phyloP scores from a whole-genome alignment of 2,113 vertebrate species.

The Polypterus bichir region DNA sequence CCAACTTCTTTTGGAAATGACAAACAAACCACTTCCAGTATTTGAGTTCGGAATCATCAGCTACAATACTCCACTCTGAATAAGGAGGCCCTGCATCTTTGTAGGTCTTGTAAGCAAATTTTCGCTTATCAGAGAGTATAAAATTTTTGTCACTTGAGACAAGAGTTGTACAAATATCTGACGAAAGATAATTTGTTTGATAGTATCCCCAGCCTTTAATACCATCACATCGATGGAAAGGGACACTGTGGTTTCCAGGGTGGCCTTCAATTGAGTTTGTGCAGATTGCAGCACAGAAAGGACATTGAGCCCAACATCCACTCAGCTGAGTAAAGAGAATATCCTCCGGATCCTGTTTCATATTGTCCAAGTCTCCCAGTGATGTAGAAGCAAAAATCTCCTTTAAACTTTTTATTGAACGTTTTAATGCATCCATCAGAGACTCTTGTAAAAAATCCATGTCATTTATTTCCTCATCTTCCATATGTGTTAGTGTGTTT shows the following conservation, averaged over 20 bases:
- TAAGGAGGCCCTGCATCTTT: conserved; percentile 13
- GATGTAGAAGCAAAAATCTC: neutral
- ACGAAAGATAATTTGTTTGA: neutral
- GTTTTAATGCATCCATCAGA: neutral
- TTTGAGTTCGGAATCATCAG: neutral
- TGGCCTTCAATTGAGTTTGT: conserved; percentile 28
- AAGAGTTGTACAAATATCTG: conserved; percentile 27
- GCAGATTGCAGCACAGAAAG: conserved; percentile 37
- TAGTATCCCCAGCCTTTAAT: conserved; percentile 6
- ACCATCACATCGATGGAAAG: conserved; percentile 27
- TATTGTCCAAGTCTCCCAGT: conserved; percentile 1
- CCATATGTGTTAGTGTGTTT: neutral
- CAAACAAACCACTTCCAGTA: conserved; percentile 53
- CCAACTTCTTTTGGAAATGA: conserved; percentile 30
- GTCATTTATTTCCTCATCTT: conserved; percentile 4
- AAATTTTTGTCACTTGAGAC: conserved; percentile 20
- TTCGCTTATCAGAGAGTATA: neutral
- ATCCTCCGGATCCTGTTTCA: conserved; percentile 16
- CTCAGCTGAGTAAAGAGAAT: conserved; percentile 32
- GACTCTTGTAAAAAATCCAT: conserved; percentile 25
- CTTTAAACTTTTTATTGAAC: neutral
- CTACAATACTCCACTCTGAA: conserved; percentile 9
- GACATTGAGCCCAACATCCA: conserved; percentile 36
- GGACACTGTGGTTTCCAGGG: conserved; percentile 13
- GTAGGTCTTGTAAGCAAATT: conserved; percentile 6